Base-by-base conservation (phyloP, 2,888 invertebrate species). In the Agriopis marginaria region DNA sequence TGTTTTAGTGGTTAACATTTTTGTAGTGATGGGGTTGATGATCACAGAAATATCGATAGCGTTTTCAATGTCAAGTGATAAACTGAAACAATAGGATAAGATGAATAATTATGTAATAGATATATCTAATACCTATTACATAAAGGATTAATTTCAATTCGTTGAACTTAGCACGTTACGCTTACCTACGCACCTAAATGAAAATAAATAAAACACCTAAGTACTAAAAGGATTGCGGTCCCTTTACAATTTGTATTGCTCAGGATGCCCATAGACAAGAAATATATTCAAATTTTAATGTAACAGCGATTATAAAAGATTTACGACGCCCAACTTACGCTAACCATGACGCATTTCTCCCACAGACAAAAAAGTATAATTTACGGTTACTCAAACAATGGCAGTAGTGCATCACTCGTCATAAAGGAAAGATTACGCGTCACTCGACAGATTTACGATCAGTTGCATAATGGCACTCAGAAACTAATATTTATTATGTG, bases 381-480 rank as follows among this genome's bases (percentile, higher is more conserved):
- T 90, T 90, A 91, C 83, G 89, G 82, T 75, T 79, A 74, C 73
- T 81, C 78, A 82, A 84, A 86, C 91, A 93, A 93, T 89, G 85
- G 81, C 56, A 82, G 90, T 86, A 89, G 91, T 92, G 86, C 91
- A 92, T 93, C 93, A 93, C 89, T 87, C 90, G 88, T 93, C 93
- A 93, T 92, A 92, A 92, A 89, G 88, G 87, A 84, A 86, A 91
- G 92, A 92, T 93, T 92, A 91, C 83, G 47, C 51, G 49, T 47
- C 75, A 72, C 76, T 75, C 68, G 90, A 87, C 90, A 90, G 90
- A 93, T 93, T 93, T 93, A 93, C 82, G 89, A 86, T 76, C 78
- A 71, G 66, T 86, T 88, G 88, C 90, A 90, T 89, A 90, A 90
- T 90, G 83, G 82, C 44, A 58, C 45, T 45, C 7, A n/a, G 0